Evolutionary conservation across 2,888 invertebrate species (phyloP).

Genomic region (Lasioglossum calceatum): DNA sequence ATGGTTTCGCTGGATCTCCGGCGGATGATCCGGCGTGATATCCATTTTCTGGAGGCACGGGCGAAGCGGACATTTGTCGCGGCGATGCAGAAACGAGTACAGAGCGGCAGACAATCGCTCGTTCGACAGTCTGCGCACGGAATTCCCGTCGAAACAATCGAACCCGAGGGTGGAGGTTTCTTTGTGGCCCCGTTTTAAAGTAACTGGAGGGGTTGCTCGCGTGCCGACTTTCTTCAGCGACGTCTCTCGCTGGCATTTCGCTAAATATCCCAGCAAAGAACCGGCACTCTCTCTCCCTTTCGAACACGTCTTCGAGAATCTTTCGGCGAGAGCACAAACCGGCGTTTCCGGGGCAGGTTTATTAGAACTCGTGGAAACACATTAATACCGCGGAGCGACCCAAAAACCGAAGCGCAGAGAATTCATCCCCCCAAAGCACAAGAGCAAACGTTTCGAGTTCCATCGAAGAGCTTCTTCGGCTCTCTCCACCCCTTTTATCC

Average conservation of each 20-base stretch:
- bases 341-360: neutral
- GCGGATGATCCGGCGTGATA: neutral
- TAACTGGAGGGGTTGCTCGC: slow-evolving; percentile 17
- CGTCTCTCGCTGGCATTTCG: slow-evolving; percentile 19
- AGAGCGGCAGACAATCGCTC: neutral
- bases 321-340: neutral
- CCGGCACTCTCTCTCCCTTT: neutral
- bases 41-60: neutral
- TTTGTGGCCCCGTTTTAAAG: slow-evolving; percentile 2
- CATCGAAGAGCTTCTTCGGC: neutral
- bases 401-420: neutral
- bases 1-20: neutral
- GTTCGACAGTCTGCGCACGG: neutral
- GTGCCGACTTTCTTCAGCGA: slow-evolving; percentile 23
- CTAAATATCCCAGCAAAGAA: neutral
- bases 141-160: slow-evolving; percentile 3
- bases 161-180: slow-evolving; percentile 11
- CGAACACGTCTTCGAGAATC: neutral
- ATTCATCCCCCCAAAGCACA: slow-evolving; percentile 19
- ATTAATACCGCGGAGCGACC: neutral
- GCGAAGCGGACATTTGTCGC: neutral
- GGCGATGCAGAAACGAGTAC: neutral
- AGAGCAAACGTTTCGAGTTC: slow-evolving; percentile 16
- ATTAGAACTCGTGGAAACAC: slow-evolving; percentile 2
- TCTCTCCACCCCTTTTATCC: neutral